phyloP scores from a whole-genome alignment of 2,113 vertebrate genomes.

The Gadus macrocephalus region DNA sequence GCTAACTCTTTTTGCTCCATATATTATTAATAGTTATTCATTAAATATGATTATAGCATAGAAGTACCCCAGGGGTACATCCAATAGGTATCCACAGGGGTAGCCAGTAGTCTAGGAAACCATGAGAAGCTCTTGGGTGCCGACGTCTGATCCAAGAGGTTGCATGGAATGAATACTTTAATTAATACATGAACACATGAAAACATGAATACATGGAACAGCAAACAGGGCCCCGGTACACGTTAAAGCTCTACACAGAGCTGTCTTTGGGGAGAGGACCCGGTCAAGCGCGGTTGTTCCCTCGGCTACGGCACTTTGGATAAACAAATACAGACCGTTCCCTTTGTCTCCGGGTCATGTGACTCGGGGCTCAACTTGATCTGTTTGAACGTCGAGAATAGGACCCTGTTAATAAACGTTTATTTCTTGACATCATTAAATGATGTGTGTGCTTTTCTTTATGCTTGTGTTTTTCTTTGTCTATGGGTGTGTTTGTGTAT shows the following conservation, averaged over 20 bases:
- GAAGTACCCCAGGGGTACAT: too few species aligned
- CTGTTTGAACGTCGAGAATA: not conserved
- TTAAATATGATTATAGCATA: too few species aligned
- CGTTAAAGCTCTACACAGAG: conserved; percentile 42
- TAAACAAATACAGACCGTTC: not conserved
- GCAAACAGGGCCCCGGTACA: conserved; percentile 10
- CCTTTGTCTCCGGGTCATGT: conserved; percentile 37
- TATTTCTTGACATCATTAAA: too few species aligned
- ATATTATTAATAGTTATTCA: too few species aligned
- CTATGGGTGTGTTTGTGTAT: not conserved
- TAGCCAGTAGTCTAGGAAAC: too few species aligned
- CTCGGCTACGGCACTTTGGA: conserved; percentile 17
- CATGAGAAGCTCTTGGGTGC: too few species aligned
- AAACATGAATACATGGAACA: conserved; percentile 4
- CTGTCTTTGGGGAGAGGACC: conserved; percentile 42
- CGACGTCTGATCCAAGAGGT: not conserved
- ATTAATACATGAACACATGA: conserved; percentile 13
- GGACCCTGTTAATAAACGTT: too few species aligned
- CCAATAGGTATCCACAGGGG: too few species aligned
- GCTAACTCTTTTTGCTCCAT: too few species aligned
- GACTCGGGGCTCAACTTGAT: conserved; percentile 29
- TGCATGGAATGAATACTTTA: not conserved
- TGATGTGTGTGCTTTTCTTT: too few species aligned
- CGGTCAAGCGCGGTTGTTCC: conserved; percentile 37
- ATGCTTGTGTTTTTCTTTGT: too few species aligned